Evolutionary conservation across 1,140 invertebrate genomes (phyloP).

Genomic region (Brachionus asplanchnoidis): DNA sequence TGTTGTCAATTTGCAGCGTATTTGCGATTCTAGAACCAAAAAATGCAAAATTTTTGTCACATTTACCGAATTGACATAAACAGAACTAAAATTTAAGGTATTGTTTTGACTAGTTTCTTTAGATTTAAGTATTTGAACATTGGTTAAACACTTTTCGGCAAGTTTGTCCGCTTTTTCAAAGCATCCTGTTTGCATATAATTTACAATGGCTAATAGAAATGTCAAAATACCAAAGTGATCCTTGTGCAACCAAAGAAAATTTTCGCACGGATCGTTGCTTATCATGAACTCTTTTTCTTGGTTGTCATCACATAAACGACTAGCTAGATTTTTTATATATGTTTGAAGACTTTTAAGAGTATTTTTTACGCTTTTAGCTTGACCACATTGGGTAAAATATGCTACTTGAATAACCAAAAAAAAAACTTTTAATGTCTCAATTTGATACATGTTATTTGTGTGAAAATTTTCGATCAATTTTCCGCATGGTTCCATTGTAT

Average conservation of each 20-base stretch:
- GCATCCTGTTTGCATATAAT: conserved; percentile 17
- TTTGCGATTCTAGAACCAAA: not conserved
- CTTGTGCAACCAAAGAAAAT: conserved; percentile 36
- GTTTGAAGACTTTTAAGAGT: conserved; percentile 21
- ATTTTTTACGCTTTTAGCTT: conserved; percentile 28
- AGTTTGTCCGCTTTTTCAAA: conserved; percentile 22
- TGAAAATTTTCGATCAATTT: conserved; percentile 26
- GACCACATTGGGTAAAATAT: conserved; percentile 29
- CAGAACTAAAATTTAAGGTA: not conserved
- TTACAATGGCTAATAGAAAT: not conserved
- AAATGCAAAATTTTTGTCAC: not conserved
- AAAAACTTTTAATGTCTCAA: conserved; percentile 23
- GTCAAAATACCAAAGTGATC: conserved; percentile 22
- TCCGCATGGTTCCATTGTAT: conserved; percentile 30
- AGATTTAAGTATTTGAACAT: conserved; percentile 19
- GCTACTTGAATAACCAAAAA: conserved; percentile 32
- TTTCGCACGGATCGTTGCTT: not conserved
- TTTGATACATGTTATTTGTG: conserved; percentile 16
- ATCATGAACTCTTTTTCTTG: not conserved
- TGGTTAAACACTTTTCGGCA: not conserved
- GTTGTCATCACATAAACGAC: not conserved
- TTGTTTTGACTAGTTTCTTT: not conserved
- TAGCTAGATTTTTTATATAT: not conserved
- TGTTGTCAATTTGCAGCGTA: not conserved
- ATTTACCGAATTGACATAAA: not conserved